These are phyloP conservation scores for Upupa epops DNA, from an alignment of 2,113 vertebrate species.

Conservation along the genomic window DNA sequence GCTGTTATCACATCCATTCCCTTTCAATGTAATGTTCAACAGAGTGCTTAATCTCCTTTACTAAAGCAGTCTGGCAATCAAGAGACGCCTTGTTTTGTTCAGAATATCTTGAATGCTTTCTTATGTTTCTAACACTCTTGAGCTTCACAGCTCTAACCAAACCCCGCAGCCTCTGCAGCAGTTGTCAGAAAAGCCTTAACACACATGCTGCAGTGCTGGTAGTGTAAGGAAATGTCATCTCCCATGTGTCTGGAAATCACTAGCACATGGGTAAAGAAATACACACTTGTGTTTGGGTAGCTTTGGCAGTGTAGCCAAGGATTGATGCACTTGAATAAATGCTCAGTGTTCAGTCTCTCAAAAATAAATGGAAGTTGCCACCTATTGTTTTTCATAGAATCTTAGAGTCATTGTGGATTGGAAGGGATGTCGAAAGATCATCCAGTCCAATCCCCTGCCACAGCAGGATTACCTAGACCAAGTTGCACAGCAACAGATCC, in stretches of 20 bases:
- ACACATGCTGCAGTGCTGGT: accelerated
- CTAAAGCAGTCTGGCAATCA: background rate
- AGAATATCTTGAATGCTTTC: background rate
- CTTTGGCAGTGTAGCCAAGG: background rate
- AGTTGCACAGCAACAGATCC: no score
- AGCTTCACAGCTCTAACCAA: background rate
- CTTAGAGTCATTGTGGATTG: no score
- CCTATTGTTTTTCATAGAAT: background rate
- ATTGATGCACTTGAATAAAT: background rate
- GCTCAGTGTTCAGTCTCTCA: background rate
- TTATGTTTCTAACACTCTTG: background rate
- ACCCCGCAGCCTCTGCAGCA: background rate
- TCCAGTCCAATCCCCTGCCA: no score
- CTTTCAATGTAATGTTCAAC: background rate
- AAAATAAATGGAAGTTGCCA: background rate
- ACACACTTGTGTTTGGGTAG: background rate
- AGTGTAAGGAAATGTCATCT: background rate
- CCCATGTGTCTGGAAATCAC: background rate
- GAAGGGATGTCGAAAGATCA: no score
- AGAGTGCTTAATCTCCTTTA: background rate
- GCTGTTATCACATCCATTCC: background rate
- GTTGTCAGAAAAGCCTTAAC: background rate
- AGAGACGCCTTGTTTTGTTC: background rate
- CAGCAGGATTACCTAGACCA: no score
- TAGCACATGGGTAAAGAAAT: background rate